Evolutionary conservation across 92 coral and sea anemone genomes (phyloP).

Genomic region (Actinostola sp.): DNA sequence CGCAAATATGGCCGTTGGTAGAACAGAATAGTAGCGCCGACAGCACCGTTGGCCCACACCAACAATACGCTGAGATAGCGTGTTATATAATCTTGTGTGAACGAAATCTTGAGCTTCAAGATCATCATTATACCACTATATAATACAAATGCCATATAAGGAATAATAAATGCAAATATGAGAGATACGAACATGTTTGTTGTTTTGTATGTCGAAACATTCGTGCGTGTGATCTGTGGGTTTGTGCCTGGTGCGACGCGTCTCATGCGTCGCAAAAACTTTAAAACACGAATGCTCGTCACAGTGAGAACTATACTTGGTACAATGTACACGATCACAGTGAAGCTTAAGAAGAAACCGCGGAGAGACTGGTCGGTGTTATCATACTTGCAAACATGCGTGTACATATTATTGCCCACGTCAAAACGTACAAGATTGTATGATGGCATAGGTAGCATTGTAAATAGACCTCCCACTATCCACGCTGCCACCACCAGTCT

Average conservation of each 20-base stretch:
- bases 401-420: not conserved
- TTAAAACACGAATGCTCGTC: not conserved
- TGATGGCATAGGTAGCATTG: not conserved
- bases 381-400: not conserved
- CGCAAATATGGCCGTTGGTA: no score
- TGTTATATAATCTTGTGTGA: not conserved
- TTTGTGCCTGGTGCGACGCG: constrained; percentile 3
- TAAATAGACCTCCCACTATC: not conserved
- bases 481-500: constrained; percentile 5
- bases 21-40: not conserved
- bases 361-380: not conserved
- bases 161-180: constrained; percentile 27
- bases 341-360: not conserved
- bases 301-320: constrained; percentile 5
- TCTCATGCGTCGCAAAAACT: not conserved
- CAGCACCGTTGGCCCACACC: not conserved
- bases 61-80: not conserved
- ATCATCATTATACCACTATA: not conserved
- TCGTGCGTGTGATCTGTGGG: not conserved
- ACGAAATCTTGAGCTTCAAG: not conserved
- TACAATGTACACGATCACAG: not conserved
- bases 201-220: not conserved
- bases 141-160: not conserved
- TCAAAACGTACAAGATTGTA: not conserved
- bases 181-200: constrained; percentile 16